A percentile compares a stretch with the other conserved stretches of the same genome.
These are phyloP conservation scores for Hybos culiciformis DNA, from an alignment of 2,888 invertebrate species.

Conservation along the genomic window DNA sequence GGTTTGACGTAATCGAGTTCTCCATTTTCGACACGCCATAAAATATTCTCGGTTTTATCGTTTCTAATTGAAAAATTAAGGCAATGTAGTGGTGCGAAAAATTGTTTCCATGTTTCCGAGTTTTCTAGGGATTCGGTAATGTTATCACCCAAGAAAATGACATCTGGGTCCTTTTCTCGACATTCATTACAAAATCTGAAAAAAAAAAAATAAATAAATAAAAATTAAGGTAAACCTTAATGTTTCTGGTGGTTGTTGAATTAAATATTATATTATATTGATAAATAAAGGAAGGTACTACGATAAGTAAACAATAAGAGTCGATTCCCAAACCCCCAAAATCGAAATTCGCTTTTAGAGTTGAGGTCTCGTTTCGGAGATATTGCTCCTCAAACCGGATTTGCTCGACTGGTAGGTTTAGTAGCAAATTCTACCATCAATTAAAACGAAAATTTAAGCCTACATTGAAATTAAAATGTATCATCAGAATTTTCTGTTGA, in stretches of 20 bases:
- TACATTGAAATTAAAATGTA: too few relatives aligned
- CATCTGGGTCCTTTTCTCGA: slow-evolving; percentile 82
- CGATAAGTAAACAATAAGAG: background rate
- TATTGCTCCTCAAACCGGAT: too few relatives aligned
- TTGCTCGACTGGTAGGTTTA: background rate
- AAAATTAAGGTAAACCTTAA: slow-evolving; percentile 9
- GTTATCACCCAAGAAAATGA: slow-evolving; percentile 83
- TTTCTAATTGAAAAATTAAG: slow-evolving; percentile 71
- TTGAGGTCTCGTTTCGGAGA: too few relatives aligned
- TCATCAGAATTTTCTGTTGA: too few relatives aligned
- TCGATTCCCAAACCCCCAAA: background rate
- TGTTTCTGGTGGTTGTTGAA: slow-evolving; percentile 10
- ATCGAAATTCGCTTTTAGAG: too few relatives aligned
- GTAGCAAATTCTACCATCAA: too few relatives aligned
- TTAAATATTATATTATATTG: slow-evolving; percentile 4
- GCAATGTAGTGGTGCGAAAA: slow-evolving; percentile 83
- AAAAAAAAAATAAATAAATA: slow-evolving; percentile 39
- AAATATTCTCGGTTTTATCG: slow-evolving; percentile 75
- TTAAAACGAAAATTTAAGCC: too few relatives aligned
- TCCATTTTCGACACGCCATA: slow-evolving; percentile 83
- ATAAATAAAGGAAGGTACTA: background rate
- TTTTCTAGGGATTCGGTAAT: slow-evolving; percentile 69
- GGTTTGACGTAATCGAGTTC: slow-evolving; percentile 80
- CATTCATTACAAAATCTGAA: slow-evolving; percentile 72
- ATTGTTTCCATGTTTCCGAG: slow-evolving; percentile 76